Evolutionary conservation across 2,797 vertebrate genomes (phyloP), one percentile per base, ranked within the genome.

Genomic region (Nannoperca obscura): DNA sequence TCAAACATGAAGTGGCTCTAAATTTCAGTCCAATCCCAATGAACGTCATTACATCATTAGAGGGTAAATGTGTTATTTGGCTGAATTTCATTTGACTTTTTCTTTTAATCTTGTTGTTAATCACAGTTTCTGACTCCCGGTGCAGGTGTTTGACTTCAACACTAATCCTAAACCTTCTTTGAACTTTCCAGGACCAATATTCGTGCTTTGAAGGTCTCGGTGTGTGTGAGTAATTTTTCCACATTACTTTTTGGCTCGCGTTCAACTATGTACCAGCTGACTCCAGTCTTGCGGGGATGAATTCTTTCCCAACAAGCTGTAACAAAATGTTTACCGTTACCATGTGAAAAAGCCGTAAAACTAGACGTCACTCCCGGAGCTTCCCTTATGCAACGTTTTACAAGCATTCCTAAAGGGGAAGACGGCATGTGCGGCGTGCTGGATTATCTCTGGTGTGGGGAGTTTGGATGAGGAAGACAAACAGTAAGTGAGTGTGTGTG

Each of bases 291-390:
- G 3, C 0, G 1, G 63, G 49, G 42, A 82, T 20, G 50, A 76
- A 67, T 86, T 80, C 65, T 89, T 82, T 86, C 76, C 65, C 79
- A 83, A 78, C 78, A 50, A 55, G 32, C 80, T 67, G 50, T 62
- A 57, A 80, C 81, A 50, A 81, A 85, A 85, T 88, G 89, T 91
- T 93, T 86, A 49, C 74, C 0, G 83, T 91, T 81, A 65, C 76
- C 65, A 67, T 2, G 75, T 1, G 84, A 40, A 61, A 88, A 55
- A 0, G 50, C 27, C 8, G 19, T 2, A 38, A 44, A 78, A 78
- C 46, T 32, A 32, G 2, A 81, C 64, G 58, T 86, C 82, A 84
- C 49, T 70, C 66, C 59, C 2, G 17, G 77, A 66, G 62, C 57
- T 59, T 67, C 58, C 17, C 54, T 79, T 72, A 70, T 19, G 76